Conservation (phyloP, 2,797 vertebrate genomes). For the Catostomus latipinnis region DNA sequence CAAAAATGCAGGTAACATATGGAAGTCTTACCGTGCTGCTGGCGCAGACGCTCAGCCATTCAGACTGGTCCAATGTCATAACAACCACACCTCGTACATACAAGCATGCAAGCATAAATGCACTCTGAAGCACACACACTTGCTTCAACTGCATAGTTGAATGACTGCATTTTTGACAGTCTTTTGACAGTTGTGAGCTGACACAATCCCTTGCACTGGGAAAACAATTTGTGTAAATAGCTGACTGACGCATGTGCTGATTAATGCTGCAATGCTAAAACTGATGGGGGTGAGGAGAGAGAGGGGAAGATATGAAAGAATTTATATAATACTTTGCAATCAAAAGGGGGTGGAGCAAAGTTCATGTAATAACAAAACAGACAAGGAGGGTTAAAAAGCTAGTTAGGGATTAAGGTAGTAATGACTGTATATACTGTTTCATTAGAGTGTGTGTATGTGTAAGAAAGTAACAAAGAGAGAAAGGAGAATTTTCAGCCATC, state of each 20-base stretch:
- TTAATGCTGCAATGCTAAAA: conserved; percentile 12
- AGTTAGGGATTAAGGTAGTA: conserved; percentile 11
- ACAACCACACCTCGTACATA: conserved; percentile 44
- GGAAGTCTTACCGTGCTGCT: conserved; percentile 52
- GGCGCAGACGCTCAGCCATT: conserved; percentile 21
- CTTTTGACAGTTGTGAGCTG: conserved; percentile 21
- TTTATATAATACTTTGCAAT: conserved; percentile 14
- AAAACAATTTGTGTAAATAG: conserved; percentile 38
- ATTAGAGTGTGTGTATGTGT: not conserved
- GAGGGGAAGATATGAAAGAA: not conserved
- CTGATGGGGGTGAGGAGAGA: not conserved
- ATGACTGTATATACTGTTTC: not conserved
- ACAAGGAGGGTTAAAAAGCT: not conserved
- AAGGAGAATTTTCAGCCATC: not conserved
- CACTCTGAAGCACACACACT: conserved; percentile 24
- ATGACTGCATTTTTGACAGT: conserved; percentile 50
- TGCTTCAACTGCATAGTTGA: conserved; percentile 12
- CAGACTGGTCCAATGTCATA: conserved; percentile 48
- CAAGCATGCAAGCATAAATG: not conserved
- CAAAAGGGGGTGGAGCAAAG: conserved; percentile 38
- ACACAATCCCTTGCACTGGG: not conserved
- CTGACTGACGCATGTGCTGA: conserved; percentile 16
- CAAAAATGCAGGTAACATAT: not conserved
- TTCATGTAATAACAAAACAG: not conserved
- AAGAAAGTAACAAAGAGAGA: conserved; percentile 2